Base-by-base conservation (phyloP, 2,797 vertebrate species). In the Tarsius wallacei region DNA sequence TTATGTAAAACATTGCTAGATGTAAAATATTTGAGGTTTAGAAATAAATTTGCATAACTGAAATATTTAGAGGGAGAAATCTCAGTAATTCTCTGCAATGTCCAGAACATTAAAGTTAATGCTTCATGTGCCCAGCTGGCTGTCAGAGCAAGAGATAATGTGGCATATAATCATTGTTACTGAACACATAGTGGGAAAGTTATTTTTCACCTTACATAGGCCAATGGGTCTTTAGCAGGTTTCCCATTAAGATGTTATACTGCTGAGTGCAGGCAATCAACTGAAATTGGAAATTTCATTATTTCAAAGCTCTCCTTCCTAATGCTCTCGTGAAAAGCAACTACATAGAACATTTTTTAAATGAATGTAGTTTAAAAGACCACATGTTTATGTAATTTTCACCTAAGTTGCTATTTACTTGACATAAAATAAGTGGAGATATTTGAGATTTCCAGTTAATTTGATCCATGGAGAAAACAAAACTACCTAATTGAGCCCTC, bases 281-380 rank as follows among this genome's bases (percentile, higher is more conserved):
- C 95, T 97, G 71, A 98, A 82, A 96, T 80, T 92, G 93, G 94
- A 97, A 98, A 97, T 98, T 93, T 94, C 68, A 73, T 97, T 98
- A 76, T 71, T 64, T 96, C 89, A 94, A 93, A 98, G 74, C 61
- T 97, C 31, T 0, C 22, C 83, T 97, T 98, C 86, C 94, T 97
- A 71, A 91, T 95, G 73, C 31, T 97, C 97, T 97, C 47, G 53
- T 90, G 76, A 96, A 97, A 94, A 92, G 83, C 61, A 59, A 33
- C 94, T 97, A 88, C 53, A 90, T 93, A 86, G 42, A 64, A n/a
- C 94, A 78, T 97, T 97, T 96, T 98, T 82, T 24, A 98, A 96
- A 53, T 82, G 63, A 96, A 97, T 89, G 53, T 24, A 84, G 51
- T 97, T 85, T 97, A 89, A 97, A 94, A 86, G 82, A 17, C 24